phyloP scores from a whole-genome alignment of 2,888 invertebrate species.

The Holacanthella duospinosa region DNA sequence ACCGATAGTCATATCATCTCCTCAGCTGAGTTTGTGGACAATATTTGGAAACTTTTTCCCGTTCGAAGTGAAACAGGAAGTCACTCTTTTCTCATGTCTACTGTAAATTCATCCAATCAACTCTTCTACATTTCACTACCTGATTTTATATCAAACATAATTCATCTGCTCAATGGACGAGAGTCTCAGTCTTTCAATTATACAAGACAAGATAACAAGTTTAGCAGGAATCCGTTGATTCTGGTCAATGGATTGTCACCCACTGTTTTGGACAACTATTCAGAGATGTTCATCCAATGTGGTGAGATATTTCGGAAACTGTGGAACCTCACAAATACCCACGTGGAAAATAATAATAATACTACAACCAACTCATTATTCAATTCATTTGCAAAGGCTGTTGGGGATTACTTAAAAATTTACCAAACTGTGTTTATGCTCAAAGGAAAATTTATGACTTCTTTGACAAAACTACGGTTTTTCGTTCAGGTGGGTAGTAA shows the following conservation, averaged over 20 bases:
- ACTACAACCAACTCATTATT: neutral
- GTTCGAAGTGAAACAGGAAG: neutral
- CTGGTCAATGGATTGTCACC: constrained; percentile 32
- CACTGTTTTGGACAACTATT: constrained; percentile 20
- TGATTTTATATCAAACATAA: constrained; percentile 25
- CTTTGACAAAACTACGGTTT: constrained; percentile 18
- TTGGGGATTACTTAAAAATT: constrained; percentile 27
- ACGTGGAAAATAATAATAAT: neutral
- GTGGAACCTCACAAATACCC: neutral
- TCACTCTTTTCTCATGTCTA: neutral
- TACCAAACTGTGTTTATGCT: constrained; percentile 33
- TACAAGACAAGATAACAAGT: neutral
- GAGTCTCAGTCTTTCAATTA: constrained; percentile 24
- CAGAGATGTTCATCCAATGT: constrained; percentile 13
- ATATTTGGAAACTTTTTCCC: neutral
- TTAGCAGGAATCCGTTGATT: constrained; percentile 24
- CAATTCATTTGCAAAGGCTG: constrained; percentile 23
- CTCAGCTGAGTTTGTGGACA: neutral
- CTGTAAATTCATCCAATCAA: neutral
- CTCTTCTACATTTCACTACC: constrained; percentile 16
- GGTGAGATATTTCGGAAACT: constrained; percentile 19
- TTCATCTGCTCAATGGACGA: constrained; percentile 32
- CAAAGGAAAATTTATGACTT: constrained; percentile 17
- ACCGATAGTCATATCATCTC: constrained; percentile 9
- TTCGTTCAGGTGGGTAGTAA: constrained; percentile 26